phyloP scores from a whole-genome alignment of 2,797 vertebrate genomes.

The Pantherophis alleghaniensis region DNA sequence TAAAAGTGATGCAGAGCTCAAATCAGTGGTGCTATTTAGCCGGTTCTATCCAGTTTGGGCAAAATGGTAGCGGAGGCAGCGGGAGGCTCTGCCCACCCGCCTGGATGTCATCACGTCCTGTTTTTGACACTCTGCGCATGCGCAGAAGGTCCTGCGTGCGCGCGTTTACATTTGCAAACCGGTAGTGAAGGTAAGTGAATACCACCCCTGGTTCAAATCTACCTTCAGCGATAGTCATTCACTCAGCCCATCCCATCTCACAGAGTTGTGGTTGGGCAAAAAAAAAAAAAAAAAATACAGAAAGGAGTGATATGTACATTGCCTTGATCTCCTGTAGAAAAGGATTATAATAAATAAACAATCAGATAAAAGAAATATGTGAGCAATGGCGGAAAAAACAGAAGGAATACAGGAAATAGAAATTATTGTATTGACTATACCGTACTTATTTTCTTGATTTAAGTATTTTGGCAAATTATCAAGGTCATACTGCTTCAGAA shows the following conservation, averaged over 20 bases:
- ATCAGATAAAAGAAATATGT: neutral
- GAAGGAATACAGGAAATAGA: neutral
- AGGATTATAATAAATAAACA: neutral
- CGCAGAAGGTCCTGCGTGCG: no score
- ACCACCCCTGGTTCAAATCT: neutral
- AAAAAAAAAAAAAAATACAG: neutral
- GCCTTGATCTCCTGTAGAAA: neutral
- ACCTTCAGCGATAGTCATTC: neutral
- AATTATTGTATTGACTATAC: neutral
- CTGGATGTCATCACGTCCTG: no score
- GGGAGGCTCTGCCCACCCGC: no score
- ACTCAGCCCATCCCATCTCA: neutral
- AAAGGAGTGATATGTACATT: neutral
- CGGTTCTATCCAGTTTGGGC: no score
- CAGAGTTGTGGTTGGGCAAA: neutral
- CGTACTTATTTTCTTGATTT: neutral
- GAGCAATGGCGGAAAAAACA: neutral
- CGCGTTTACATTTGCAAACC: no score
- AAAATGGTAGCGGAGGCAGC: no score
- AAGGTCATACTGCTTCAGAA: neutral
- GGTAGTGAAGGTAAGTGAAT: no score
- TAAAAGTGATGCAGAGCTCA: neutral
- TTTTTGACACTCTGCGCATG: no score
- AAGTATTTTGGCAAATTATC: neutral
- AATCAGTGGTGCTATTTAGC: neutral